Percentiles rank a stretch among this genome's conserved stretches.
Evolutionary conservation across 2,888 invertebrate species (phyloP).

Genomic region (Eumerus sabulonum): DNA sequence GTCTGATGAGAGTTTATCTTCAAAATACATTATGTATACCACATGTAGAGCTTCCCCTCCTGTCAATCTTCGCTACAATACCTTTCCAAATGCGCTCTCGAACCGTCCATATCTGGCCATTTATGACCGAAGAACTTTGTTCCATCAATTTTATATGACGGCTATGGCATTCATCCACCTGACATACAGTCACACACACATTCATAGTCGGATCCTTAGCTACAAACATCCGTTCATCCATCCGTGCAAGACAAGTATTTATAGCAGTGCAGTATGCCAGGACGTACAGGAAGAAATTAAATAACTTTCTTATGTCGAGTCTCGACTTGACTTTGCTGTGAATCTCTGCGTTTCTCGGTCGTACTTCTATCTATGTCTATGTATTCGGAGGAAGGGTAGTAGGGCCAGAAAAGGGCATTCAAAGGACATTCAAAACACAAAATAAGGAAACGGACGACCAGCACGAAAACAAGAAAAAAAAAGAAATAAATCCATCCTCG

Average conservation of each 20-base stretch:
- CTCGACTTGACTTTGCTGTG: too few species aligned
- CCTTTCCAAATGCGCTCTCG: not conserved
- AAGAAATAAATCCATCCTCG: constrained; percentile 10
- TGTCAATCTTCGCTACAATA: not conserved
- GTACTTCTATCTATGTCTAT: not conserved
- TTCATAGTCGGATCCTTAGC: not conserved
- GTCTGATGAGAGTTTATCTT: constrained; percentile 35
- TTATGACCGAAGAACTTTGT: constrained; percentile 55
- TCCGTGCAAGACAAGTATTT: constrained; percentile 26
- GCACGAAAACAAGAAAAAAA: constrained; percentile 12
- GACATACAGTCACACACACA: constrained; percentile 28
- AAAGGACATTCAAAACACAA: constrained; percentile 25
- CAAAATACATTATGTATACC: constrained; percentile 25
- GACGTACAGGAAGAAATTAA: constrained; percentile 48
- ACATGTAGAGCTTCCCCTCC: not conserved
- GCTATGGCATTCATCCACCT: constrained; percentile 45
- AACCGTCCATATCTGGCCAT: constrained; percentile 38
- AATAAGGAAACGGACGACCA: constrained; percentile 29
- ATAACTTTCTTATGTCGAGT: constrained; percentile 42
- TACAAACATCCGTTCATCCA: not conserved
- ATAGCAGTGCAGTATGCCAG: constrained; percentile 38
- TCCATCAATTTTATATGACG: constrained; percentile 59
- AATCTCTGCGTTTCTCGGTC: not conserved
- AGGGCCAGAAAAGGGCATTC: constrained; percentile 32
- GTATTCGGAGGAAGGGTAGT: not conserved